Percentiles rank a stretch among this genome's conserved stretches.
Conservation (phyloP, 1,140 invertebrate genomes). For the Brachionus paranguensis region DNA sequence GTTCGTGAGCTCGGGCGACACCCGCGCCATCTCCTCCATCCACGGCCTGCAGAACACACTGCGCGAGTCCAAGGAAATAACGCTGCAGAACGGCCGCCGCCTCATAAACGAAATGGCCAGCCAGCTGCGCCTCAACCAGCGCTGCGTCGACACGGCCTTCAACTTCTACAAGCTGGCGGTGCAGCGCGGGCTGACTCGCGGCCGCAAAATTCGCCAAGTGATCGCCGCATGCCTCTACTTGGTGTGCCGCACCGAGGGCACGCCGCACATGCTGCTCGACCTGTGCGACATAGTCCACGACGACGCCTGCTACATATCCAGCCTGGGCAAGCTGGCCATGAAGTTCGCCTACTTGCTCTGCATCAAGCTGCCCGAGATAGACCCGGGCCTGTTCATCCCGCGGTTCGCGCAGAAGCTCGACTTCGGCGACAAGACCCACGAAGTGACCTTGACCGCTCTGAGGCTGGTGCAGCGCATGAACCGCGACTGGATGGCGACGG, state of each 20-base stretch:
- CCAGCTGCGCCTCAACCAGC: slow-evolving; percentile 34
- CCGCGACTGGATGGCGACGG: slow-evolving; percentile 90
- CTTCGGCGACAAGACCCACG: slow-evolving; percentile 81
- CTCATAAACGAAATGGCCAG: slow-evolving; percentile 38
- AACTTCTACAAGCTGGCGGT: slow-evolving; percentile 88
- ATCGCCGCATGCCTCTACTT: slow-evolving; percentile 96
- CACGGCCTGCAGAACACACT: background rate
- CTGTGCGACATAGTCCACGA: slow-evolving; percentile 83
- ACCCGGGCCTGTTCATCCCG: slow-evolving; percentile 88
- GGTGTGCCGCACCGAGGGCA: slow-evolving; percentile 85
- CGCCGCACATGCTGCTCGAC: slow-evolving; percentile 90
- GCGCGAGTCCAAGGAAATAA: slow-evolving; percentile 26
- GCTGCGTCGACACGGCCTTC: slow-evolving; percentile 18
- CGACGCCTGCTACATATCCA: slow-evolving; percentile 38
- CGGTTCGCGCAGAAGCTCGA: slow-evolving; percentile 88
- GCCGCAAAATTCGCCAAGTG: slow-evolving; percentile 80
- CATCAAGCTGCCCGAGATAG: slow-evolving; percentile 81
- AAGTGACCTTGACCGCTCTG: slow-evolving; percentile 88
- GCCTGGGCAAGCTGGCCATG: slow-evolving; percentile 50
- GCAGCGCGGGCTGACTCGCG: slow-evolving; percentile 71
- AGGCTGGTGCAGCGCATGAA: slow-evolving; percentile 94
- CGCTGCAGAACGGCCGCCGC: background rate
- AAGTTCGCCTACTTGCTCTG: slow-evolving; percentile 77
- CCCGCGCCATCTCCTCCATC: background rate
- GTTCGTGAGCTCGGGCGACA: background rate